Percentiles rank a stretch among this genome's conserved stretches.
phyloP scores from a whole-genome alignment of 2,113 vertebrate species.

The Chaetops frenatus region DNA sequence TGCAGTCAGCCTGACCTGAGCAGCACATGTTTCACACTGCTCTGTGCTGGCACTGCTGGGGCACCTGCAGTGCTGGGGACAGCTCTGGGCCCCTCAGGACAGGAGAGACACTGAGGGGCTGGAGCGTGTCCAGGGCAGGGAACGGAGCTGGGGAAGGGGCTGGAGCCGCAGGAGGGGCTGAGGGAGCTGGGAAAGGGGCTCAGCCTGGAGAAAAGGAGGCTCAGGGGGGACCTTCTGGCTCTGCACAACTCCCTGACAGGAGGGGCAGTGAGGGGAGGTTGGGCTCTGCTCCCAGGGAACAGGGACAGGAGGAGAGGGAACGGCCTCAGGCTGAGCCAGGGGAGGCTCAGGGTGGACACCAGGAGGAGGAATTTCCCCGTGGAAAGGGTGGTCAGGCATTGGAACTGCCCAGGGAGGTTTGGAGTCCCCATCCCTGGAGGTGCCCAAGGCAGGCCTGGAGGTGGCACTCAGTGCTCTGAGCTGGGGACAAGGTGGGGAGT shows the following conservation, averaged over 20 bases:
- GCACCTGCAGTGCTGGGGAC: neutral
- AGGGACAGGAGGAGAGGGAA: neutral
- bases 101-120: fast-evolving
- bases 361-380: fast-evolving
- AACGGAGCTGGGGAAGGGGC: neutral
- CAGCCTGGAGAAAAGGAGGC: neutral
- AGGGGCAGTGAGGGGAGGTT: neutral
- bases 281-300: neutral
- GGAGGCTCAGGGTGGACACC: fast-evolving
- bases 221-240: neutral
- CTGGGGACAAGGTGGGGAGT: fast-evolving
- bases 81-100: neutral
- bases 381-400: fast-evolving
- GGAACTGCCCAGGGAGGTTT: neutral
- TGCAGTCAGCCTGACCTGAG: neutral
- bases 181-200: neutral
- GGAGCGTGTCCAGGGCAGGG: neutral
- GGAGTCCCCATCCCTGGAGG: neutral
- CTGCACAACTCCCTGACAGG: neutral
- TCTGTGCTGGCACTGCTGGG: neutral
- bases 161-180: neutral
- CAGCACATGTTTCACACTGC: neutral
- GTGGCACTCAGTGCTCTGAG: neutral
- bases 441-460: fast-evolving
- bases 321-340: neutral